Conservation (phyloP, 2,888 invertebrate species). For the Candidula unifasciata region DNA sequence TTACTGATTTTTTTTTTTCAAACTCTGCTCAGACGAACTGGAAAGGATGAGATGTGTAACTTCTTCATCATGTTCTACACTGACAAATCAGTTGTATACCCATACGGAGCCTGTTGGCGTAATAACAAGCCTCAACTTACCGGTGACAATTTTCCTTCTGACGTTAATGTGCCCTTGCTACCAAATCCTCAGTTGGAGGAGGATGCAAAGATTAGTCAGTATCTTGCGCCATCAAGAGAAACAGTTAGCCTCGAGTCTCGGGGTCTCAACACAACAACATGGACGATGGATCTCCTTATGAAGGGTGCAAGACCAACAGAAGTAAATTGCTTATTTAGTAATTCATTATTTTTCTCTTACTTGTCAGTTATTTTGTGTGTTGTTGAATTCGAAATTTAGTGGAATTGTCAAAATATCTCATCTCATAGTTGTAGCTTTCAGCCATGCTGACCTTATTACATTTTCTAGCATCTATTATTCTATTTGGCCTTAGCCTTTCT, state of each 20-base stretch:
- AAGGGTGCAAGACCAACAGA: slow-evolving; percentile 25
- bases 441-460: no score
- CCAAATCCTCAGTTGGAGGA: slow-evolving; percentile 78
- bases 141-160: slow-evolving; percentile 74
- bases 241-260: background rate
- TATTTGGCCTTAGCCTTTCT: no score
- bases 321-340: background rate
- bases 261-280: background rate
- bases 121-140: slow-evolving; percentile 64
- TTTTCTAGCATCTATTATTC: no score
- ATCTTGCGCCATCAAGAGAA: slow-evolving; percentile 48
- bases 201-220: slow-evolving; percentile 65
- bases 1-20: background rate
- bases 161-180: slow-evolving; percentile 78
- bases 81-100: slow-evolving; percentile 58
- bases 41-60: slow-evolving; percentile 78
- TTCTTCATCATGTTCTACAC: slow-evolving; percentile 78
- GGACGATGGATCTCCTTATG: slow-evolving; percentile 24
- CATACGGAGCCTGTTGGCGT: slow-evolving; percentile 61
- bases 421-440: no score
- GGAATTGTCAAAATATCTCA: no score
- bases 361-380: no score
- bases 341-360: no score
- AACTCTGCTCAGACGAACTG: slow-evolving; percentile 65
- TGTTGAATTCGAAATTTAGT: no score